Evolutionary conservation across 2,113 vertebrate genomes (phyloP).

Genomic region (Corythaixoides concolor): DNA sequence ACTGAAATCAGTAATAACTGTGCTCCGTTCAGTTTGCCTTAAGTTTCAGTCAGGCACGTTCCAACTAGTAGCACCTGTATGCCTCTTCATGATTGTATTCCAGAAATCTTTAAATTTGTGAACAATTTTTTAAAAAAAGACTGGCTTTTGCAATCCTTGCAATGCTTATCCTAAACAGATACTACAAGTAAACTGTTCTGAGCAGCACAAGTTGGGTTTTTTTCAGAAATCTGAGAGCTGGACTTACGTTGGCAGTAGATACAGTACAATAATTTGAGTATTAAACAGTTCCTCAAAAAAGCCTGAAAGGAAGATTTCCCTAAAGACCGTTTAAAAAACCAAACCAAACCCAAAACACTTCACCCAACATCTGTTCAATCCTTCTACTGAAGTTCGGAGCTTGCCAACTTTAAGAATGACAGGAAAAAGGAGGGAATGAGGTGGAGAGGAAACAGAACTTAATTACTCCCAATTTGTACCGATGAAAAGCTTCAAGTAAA

Average conservation of each 20-base stretch:
- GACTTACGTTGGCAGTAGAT: slow-evolving; percentile 72
- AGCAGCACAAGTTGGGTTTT: slow-evolving; percentile 79
- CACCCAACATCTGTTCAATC: background rate
- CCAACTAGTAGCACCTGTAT: slow-evolving; percentile 35
- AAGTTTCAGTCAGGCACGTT: background rate
- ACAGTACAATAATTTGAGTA: slow-evolving; percentile 62
- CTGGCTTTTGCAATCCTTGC: slow-evolving; percentile 48
- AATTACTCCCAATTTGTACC: slow-evolving; percentile 66
- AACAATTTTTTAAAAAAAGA: slow-evolving; percentile 14
- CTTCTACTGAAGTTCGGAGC: background rate
- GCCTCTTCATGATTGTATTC: slow-evolving; percentile 35
- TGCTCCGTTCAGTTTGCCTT: background rate
- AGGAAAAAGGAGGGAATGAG: slow-evolving; percentile 14
- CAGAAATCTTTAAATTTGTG: background rate
- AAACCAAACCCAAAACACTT: slow-evolving; percentile 44
- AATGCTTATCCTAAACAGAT: slow-evolving; percentile 56
- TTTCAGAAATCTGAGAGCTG: slow-evolving; percentile 62
- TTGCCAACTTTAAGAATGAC: background rate
- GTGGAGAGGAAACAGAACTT: background rate
- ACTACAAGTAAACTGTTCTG: slow-evolving; percentile 76
- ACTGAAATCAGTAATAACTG: slow-evolving; percentile 1
- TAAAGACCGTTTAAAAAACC: slow-evolving; percentile 44
- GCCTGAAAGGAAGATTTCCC: slow-evolving; percentile 34
- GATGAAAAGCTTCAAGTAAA: slow-evolving; percentile 86
- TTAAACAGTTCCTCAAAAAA: slow-evolving; percentile 60